Base-by-base conservation (phyloP, 35 echinoderm and acorn worm genomes). In the Acanthaster planci region DNA sequence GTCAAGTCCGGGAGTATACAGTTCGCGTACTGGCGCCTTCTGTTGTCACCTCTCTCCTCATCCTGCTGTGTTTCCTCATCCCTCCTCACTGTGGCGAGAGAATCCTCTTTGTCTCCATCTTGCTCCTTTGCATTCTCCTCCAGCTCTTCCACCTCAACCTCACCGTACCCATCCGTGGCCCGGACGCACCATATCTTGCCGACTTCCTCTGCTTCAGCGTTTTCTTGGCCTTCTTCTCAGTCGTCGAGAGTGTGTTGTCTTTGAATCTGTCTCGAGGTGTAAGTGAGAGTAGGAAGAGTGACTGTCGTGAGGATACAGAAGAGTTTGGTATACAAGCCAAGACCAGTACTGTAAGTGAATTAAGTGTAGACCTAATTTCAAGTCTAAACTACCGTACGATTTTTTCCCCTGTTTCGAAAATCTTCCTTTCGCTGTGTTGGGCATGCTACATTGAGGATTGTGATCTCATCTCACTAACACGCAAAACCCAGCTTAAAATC, bases 1-100 rank as follows among this genome's bases (percentile, higher is more conserved):
- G 60, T 26, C 21, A 19, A 68, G 23, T 34, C 12, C 21, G 29
- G 7, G 60, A 34, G 29, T 68, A 31, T 8, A 34, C 60, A 14
- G 60, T 68, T 0, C 60, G 60, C 23, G 17, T 68, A 12, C 2
- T 68, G 60, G 60, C 60, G 34, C 60, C 60, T 14, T 26, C 60
- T 12, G 60, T 68, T 26, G 23, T 68, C 23, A 68, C 60, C 9
- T 68, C 60, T 2, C 27, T 68, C 1, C 34, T 68, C 19, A 15
- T 68, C 60, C 34, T 68, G 60, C 34, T 68, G 23, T 68, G 60
- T 68, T 68, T 68, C 29, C 60, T 68, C 23, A 68, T 68, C 23
- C 60, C 60, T 26, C 60, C 60, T 12, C 34, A 12, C 34, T 68
- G 18, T 22, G 60, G 60, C 1, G 60, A 27, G 60, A 68, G 60